These are phyloP conservation scores for Cheilosia vernalis DNA, from an alignment of 2,888 invertebrate species.

Conservation along the genomic window DNA sequence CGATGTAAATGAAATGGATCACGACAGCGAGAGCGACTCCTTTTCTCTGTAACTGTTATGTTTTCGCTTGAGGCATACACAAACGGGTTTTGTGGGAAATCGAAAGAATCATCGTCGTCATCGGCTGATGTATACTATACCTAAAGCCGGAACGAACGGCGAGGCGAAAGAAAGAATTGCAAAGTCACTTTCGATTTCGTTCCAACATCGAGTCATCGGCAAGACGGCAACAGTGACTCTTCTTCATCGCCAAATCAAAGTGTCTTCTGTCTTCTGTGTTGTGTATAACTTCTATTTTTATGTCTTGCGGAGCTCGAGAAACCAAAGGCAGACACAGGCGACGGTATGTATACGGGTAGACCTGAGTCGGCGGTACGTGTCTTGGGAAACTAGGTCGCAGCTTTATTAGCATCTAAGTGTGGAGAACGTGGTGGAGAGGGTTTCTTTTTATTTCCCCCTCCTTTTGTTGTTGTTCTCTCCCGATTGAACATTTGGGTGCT, in stretches of 20 bases:
- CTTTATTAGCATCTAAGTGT: constrained; percentile 74
- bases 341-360: constrained; percentile 39
- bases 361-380: constrained; percentile 64
- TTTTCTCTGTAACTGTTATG: constrained; percentile 9
- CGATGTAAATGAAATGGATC: constrained; percentile 51
- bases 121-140: background rate
- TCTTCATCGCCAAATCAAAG: constrained; percentile 47
- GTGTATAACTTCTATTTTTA: constrained; percentile 50
- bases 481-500: constrained; percentile 58
- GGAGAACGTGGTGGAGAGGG: constrained; percentile 53
- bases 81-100: constrained; percentile 63
- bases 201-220: constrained; percentile 19
- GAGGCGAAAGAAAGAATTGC: constrained; percentile 40
- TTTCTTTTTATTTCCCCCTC: constrained; percentile 18
- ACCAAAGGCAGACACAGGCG: constrained; percentile 16
- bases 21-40: constrained; percentile 60
- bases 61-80: constrained; percentile 19
- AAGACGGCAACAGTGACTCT: constrained; percentile 33
- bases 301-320: constrained; percentile 31
- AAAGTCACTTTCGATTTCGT: constrained; percentile 71
- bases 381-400: constrained; percentile 74
- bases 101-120: constrained; percentile 52
- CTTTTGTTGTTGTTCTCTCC: constrained; percentile 9
- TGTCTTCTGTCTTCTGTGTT: constrained; percentile 41
- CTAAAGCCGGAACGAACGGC: constrained; percentile 54